A percentile compares a stretch with the other conserved stretches of the same genome.
phyloP scores from a whole-genome alignment of 2,797 vertebrate genomes.

The Adelosebastes latens region DNA sequence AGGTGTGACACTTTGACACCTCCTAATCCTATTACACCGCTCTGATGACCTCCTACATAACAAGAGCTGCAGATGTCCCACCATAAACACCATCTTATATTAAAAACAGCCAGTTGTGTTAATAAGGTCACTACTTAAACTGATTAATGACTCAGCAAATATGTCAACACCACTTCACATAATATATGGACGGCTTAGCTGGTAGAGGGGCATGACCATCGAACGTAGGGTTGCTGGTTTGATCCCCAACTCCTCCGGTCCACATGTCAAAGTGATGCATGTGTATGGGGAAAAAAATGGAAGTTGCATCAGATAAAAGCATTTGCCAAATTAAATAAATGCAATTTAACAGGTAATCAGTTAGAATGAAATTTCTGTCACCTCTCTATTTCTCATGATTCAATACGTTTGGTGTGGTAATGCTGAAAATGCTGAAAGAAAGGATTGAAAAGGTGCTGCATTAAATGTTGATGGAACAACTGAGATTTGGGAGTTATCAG shows the following conservation, averaged over 20 bases:
- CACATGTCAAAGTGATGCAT: neutral
- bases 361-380: too few species aligned
- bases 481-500: neutral
- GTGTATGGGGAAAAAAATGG: neutral
- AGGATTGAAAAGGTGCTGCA: neutral
- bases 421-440: neutral
- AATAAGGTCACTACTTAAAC: neutral
- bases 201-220: neutral
- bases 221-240: neutral
- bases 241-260: neutral
- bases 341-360: too few species aligned
- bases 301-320: neutral
- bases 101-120: neutral
- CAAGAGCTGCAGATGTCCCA: constrained; percentile 11
- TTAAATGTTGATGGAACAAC: neutral
- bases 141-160: constrained; percentile 1
- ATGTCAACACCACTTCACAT: neutral
- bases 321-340: too few species aligned
- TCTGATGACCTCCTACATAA: constrained; percentile 34
- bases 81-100: neutral
- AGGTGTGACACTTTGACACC: constrained; percentile 12
- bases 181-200: neutral
- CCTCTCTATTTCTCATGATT: too few species aligned
- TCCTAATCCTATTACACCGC: constrained; percentile 39
- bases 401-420: neutral